Evolutionary conservation across 2,888 invertebrate genomes (phyloP).

Genomic region (Corythucha ciliata): DNA sequence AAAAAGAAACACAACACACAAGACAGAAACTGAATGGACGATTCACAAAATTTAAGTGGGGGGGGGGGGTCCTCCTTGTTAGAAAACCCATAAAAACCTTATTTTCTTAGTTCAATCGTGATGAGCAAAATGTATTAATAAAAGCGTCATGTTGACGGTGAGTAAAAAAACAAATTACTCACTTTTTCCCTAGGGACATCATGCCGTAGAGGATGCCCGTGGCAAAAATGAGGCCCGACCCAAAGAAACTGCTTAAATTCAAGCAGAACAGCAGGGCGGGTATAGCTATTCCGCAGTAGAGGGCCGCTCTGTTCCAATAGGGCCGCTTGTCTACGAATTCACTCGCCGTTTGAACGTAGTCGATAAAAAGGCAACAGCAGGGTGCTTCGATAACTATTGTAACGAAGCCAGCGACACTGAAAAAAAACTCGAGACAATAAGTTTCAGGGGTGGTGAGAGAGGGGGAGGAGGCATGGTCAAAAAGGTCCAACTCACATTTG

Average conservation of each 20-base stretch:
- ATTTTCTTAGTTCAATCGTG: constrained; percentile 12
- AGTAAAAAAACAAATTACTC: constrained; percentile 46
- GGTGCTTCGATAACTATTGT: constrained; percentile 89
- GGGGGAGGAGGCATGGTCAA: neutral
- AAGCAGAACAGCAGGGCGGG: constrained; percentile 71
- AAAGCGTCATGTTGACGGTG: too few relatives aligned
- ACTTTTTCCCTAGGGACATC: constrained; percentile 94
- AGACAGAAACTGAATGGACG: too few relatives aligned
- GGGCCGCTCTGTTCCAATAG: constrained; percentile 78
- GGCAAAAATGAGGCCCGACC: constrained; percentile 77
- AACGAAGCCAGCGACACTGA: constrained; percentile 69
- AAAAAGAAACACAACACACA: too few relatives aligned
- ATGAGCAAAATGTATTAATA: constrained; percentile 28
- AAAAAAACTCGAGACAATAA: constrained; percentile 22
- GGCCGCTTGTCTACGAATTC: constrained; percentile 74
- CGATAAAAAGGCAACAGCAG: constrained; percentile 93
- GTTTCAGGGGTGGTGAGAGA: neutral
- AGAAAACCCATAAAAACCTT: too few relatives aligned
- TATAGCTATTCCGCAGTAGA: constrained; percentile 67
- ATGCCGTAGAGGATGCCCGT: constrained; percentile 86
- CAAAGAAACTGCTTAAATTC: constrained; percentile 67
- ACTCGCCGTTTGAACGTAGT: constrained; percentile 80
- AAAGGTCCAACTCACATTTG: constrained; percentile 54
- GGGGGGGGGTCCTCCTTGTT: too few relatives aligned
- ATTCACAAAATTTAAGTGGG: too few relatives aligned